Conservation (phyloP, 2,113 vertebrate genomes). For the Origma solitaria region DNA sequence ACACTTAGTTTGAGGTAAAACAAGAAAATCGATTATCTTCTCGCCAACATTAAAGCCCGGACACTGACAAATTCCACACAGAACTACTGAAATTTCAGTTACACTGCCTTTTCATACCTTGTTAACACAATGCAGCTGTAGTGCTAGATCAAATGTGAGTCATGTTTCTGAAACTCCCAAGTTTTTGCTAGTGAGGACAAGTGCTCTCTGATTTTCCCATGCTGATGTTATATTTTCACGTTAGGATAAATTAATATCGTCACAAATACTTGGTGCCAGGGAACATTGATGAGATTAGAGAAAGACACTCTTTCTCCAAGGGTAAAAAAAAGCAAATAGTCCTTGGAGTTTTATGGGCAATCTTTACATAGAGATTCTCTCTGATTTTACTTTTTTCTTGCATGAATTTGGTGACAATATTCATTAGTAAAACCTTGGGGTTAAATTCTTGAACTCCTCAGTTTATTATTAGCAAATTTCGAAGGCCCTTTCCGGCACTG, state of each 20-base stretch:
- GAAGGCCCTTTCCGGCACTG: too few species aligned
- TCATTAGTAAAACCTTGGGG: neutral
- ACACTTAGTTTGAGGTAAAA: neutral
- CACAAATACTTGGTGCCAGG: neutral
- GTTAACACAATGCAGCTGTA: neutral
- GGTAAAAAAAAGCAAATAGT: neutral
- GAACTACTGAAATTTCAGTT: neutral
- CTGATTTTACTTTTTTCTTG: neutral
- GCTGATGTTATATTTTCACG: neutral
- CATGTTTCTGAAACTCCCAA: neutral
- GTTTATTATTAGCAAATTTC: neutral
- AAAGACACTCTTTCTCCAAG: neutral
- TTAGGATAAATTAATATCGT: accelerated
- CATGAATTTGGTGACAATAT: neutral
- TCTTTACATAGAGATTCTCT: neutral
- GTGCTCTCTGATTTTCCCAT: neutral
- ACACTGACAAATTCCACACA: neutral
- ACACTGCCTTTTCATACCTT: accelerated
- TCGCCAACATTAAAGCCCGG: neutral
- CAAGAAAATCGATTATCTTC: accelerated
- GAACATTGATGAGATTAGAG: neutral
- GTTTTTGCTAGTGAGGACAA: neutral
- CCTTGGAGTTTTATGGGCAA: neutral
- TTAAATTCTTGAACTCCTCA: neutral
- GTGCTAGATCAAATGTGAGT: neutral